Conservation (phyloP, 2,113 vertebrate species). For the Sinocyclocheilus anshuiensis region DNA sequence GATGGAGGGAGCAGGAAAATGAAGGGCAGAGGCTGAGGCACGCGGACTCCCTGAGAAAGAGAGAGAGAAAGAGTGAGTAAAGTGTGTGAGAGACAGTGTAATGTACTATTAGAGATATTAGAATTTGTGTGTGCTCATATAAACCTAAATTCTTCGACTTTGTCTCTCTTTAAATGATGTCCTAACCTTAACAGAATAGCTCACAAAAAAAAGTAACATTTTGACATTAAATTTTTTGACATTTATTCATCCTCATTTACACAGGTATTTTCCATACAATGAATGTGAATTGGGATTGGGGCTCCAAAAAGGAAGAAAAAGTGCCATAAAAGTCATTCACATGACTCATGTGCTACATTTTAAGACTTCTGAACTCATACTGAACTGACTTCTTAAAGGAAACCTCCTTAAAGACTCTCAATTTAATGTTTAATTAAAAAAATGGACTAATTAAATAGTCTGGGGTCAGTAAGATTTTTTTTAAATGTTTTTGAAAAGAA, state of each 20-base stretch:
- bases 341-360: too few relatives aligned
- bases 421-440: neutral
- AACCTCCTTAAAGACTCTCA: neutral
- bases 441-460: neutral
- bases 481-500: neutral
- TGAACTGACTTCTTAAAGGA: neutral
- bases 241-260: neutral
- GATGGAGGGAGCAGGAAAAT: conserved; percentile 58
- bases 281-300: neutral
- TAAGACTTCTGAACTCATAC: too few relatives aligned
- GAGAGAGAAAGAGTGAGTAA: conserved; percentile 23
- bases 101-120: neutral
- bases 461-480: neutral
- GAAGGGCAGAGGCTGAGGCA: conserved; percentile 64
- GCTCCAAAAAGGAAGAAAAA: too few relatives aligned
- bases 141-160: neutral
- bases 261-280: neutral
- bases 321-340: too few relatives aligned
- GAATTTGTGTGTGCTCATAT: neutral
- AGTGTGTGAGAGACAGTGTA: neutral
- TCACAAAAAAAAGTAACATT: neutral
- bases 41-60: conserved; percentile 85
- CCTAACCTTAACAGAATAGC: neutral
- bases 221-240: neutral
- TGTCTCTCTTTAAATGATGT: neutral